phyloP scores from a whole-genome alignment of 2,113 vertebrate genomes.

The Eulacestoma nigropectus region DNA sequence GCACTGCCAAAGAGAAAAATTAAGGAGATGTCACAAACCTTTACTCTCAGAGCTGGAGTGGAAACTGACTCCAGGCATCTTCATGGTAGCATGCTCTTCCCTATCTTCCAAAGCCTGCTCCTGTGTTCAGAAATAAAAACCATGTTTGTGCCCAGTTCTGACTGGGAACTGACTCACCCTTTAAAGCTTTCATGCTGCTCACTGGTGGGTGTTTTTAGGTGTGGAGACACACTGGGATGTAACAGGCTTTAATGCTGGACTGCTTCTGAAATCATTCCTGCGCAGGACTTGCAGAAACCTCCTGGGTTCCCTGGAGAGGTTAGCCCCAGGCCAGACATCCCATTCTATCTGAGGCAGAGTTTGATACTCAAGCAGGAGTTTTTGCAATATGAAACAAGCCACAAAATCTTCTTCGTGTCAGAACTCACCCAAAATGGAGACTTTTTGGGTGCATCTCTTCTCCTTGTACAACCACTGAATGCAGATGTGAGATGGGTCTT shows the following conservation, averaged over 20 bases:
- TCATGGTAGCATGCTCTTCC: fast-evolving
- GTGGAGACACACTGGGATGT: neutral
- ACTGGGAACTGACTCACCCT: neutral
- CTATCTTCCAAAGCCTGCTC: neutral
- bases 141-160: neutral
- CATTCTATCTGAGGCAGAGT: neutral
- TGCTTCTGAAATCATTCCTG: neutral
- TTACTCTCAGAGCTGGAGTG: neutral
- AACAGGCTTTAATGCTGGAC: neutral
- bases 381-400: neutral
- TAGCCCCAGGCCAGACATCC: neutral
- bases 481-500: neutral
- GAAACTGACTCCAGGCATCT: neutral
- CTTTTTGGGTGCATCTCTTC: neutral
- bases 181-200: neutral
- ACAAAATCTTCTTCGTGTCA: neutral
- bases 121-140: neutral
- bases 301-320: neutral
- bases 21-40: neutral
- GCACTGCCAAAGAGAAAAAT: neutral
- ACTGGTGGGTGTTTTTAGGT: neutral
- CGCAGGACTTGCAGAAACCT: neutral
- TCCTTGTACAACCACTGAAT: neutral
- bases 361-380: neutral
- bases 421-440: neutral